phyloP scores from a whole-genome alignment of 92 coral and sea anemone genomes.

The Diadumene lineata region DNA sequence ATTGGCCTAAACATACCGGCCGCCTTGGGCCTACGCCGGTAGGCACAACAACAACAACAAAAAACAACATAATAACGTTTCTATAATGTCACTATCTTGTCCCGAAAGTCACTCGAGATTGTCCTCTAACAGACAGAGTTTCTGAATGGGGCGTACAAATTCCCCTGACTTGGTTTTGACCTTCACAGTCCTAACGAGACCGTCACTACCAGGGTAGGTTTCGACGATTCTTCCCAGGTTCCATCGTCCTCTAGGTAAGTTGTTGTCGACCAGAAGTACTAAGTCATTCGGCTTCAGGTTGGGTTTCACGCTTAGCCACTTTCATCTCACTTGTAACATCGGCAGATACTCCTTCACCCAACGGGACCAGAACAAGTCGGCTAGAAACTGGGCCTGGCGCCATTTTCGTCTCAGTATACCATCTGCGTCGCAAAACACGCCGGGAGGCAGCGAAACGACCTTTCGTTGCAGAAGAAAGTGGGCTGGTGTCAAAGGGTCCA shows the following conservation, averaged over 20 bases:
- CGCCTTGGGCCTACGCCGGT: slow-evolving; percentile 1
- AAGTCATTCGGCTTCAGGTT: slow-evolving; percentile 33
- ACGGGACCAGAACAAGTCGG: slow-evolving; percentile 47
- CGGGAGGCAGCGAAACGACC: slow-evolving; percentile 39
- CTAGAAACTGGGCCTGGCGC: slow-evolving; percentile 47
- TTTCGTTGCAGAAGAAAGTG: slow-evolving; percentile 54
- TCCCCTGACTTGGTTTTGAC: slow-evolving; percentile 45
- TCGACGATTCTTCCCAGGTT: slow-evolving; percentile 51
- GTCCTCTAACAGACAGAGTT: slow-evolving; percentile 52
- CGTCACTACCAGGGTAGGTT: slow-evolving; percentile 49
- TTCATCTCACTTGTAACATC: slow-evolving; percentile 30
- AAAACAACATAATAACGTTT: background rate
- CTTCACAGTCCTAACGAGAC: slow-evolving; percentile 37
- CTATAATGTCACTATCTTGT: background rate
- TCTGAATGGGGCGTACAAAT: slow-evolving; percentile 54
- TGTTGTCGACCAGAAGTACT: slow-evolving; percentile 14
- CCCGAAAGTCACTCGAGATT: too few species aligned
- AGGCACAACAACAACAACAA: background rate
- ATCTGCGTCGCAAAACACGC: slow-evolving; percentile 37
- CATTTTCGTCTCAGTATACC: slow-evolving; percentile 43
- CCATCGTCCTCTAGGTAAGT: slow-evolving; percentile 42
- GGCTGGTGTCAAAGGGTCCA: slow-evolving; percentile 50
- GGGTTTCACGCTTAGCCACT: slow-evolving; percentile 32
- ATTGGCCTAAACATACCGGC: slow-evolving; percentile 3
- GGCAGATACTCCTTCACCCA: slow-evolving; percentile 48